A percentile compares a stretch with the other conserved stretches of the same genome.
phyloP scores from a whole-genome alignment of 64 coral and sea anemone genomes.

The Actinia equina region DNA sequence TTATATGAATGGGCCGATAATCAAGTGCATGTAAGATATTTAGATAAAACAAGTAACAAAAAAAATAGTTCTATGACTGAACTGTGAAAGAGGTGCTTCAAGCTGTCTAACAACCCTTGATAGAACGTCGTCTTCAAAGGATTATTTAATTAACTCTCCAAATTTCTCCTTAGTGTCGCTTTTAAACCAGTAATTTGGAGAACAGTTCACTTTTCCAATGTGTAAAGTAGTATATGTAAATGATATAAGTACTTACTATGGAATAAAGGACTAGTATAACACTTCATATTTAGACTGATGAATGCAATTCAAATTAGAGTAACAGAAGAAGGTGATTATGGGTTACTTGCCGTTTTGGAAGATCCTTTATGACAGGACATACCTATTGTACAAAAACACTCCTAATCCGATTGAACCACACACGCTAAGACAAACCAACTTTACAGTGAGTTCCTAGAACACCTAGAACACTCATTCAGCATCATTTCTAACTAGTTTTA shows the following conservation, averaged over 20 bases:
- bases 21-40: background rate
- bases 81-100: background rate
- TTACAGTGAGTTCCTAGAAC: background rate
- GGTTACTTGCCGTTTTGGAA: background rate
- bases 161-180: background rate
- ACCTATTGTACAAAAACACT: slow-evolving; percentile 7
- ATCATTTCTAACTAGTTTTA: background rate
- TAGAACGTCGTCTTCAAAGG: background rate
- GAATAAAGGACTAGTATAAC: background rate
- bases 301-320: background rate
- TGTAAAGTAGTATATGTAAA: background rate
- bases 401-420: background rate
- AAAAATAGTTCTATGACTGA: background rate
- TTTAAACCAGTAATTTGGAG: background rate
- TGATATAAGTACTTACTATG: background rate
- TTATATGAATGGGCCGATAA: background rate
- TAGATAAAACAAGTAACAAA: background rate
- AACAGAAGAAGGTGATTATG: slow-evolving; percentile 2
- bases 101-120: background rate
- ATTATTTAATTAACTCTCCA: slow-evolving; percentile 16
- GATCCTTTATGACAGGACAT: background rate
- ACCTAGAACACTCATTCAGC: background rate
- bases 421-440: background rate
- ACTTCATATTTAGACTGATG: background rate
- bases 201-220: background rate